Percentiles rank a stretch among this genome's conserved stretches.
Evolutionary conservation across 2,113 vertebrate genomes (phyloP).

Genomic region (Manacus vitellinus): DNA sequence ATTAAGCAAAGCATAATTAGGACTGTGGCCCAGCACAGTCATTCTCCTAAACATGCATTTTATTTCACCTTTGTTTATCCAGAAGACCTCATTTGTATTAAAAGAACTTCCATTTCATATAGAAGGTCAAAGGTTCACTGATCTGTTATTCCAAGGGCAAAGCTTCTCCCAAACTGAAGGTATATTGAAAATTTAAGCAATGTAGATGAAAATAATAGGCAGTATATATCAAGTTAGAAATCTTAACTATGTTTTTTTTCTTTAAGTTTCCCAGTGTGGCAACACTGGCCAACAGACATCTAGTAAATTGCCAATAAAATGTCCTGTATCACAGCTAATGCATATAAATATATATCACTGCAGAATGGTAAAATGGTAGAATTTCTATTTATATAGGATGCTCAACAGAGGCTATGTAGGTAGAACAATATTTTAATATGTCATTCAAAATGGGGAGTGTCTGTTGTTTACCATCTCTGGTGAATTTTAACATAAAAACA

Average conservation of each 20-base stretch:
- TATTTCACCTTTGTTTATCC: neutral
- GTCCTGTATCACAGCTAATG: neutral
- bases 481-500: neutral
- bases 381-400: neutral
- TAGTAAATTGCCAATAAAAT: neutral
- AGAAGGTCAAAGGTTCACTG: neutral
- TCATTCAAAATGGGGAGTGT: neutral
- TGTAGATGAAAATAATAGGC: neutral
- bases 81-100: neutral
- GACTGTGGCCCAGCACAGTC: neutral
- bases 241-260: neutral
- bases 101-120: neutral
- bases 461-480: neutral
- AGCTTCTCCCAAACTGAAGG: neutral
- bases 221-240: neutral
- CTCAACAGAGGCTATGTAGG: neutral
- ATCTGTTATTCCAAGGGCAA: neutral
- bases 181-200: neutral
- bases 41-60: neutral
- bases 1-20: conserved; percentile 15
- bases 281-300: neutral
- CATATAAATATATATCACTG: neutral
- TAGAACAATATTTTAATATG: neutral
- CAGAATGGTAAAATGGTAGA: neutral
- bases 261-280: neutral